These are phyloP conservation scores for Metacarcinus magister DNA, from an alignment of 2,888 invertebrate species.

Conservation along the genomic window DNA sequence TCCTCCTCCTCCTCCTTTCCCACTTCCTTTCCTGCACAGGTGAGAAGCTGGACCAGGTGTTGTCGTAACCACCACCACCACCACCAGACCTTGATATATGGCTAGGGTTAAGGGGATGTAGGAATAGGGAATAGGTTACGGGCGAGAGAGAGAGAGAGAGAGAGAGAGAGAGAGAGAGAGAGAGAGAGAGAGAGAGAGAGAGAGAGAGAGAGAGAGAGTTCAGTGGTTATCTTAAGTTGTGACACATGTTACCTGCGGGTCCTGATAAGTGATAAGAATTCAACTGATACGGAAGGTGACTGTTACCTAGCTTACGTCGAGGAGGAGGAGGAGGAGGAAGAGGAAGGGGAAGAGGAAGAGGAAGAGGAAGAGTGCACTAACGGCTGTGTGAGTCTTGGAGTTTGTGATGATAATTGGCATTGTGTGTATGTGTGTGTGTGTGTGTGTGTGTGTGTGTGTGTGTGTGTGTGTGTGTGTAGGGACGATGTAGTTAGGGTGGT, in stretches of 20 bases:
- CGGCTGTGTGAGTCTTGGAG: neutral
- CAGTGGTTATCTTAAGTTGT: neutral
- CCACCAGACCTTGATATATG: neutral
- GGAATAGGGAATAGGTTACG: no score
- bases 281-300: neutral
- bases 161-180: no score
- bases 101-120: no score
- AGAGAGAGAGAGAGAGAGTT: neutral
- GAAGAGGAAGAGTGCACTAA: neutral
- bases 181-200: no score
- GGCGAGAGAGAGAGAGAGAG: no score
- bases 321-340: neutral
- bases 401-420: neutral
- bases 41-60: neutral
- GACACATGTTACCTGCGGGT: neutral
- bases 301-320: neutral
- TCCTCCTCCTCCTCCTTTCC: neutral
- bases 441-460: constrained; percentile 16
- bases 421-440: constrained; percentile 15
- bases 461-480: neutral
- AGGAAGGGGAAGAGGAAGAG: neutral
- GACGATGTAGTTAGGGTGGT: neutral
- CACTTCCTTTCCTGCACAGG: constrained; percentile 1
- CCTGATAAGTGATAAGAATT: neutral
- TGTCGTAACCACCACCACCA: constrained; percentile 7